Base-by-base conservation (phyloP, 2,797 vertebrate species). In the Rhinogobio ventralis region DNA sequence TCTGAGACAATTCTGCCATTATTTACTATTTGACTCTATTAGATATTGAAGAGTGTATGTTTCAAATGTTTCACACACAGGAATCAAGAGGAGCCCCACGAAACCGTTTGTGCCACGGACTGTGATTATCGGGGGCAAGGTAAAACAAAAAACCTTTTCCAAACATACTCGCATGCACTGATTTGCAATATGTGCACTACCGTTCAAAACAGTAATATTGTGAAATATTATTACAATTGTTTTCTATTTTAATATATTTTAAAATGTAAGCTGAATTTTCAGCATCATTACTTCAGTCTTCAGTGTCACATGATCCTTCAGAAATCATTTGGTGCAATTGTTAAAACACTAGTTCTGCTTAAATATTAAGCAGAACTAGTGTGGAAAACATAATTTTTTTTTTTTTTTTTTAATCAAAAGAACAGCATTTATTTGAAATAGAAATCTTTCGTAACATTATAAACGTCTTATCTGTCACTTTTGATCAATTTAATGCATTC, bases 41-140 rank as follows among this genome's bases (percentile, higher is more conserved):
- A 77, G 23, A 60, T 39, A 10, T 36, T 39, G 0, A 25, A 36
- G 30, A 46, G 30, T 77, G 42, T 66, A 39, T 78, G 39, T 71
- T 0, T 1, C 28, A 45, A 9, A 23, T 85, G 23, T 77, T 46
- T 82, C 28, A 62, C 71, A 90, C 87, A 2, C 91, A 99, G 98
- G 96, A 71, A 99, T 99, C 89, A 96, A 94, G 83, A 95, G 92
- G 88, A 95, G 97, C 64, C 97, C 97, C 0, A 71, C 23, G 0
- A 94, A 96, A 79, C 88, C 95, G 0, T 98, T 98, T 10, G 95
- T 98, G 60, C 96, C 98, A 0, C 95, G 98, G 83, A 99, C 98
- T 0, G 96, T 99, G 87, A 98, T 99, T 85, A 98, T 99, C 1
- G 98, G 98, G 13, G 98, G 98, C 88, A 99, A 99, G 95, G 98